A percentile compares a stretch with the other conserved stretches of the same genome.
Conservation (phyloP, 1,140 invertebrate genomes). For the honey bee (Apis mellifera) region Amel_HAv3.1 CM009941.2:10346001-10346500, state of each 20-base stretch:
- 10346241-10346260: too few relatives aligned
- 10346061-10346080: slow-evolving; percentile 28
- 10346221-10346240: too few relatives aligned
- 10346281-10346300: too few relatives aligned
- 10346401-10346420: slow-evolving; percentile 20
- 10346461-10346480: slow-evolving; percentile 17
- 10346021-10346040: slow-evolving; percentile 53
- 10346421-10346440: not conserved
- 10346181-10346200: too few relatives aligned
- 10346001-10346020: slow-evolving; percentile 42
- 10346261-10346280: too few relatives aligned
- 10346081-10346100: not conserved
- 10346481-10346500: slow-evolving; percentile 20
- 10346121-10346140: not conserved
- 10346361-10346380: not conserved
- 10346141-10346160: not conserved
- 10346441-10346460: slow-evolving; percentile 33
- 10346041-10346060: slow-evolving; percentile 26
- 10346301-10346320: too few relatives aligned
- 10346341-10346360: too few relatives aligned
- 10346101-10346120: not conserved
- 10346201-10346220: too few relatives aligned
- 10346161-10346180: too few relatives aligned
- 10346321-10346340: too few relatives aligned
- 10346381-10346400: not conserved